These are phyloP conservation scores for Triplophysa siluroides DNA, from an alignment of 2,113 vertebrate genomes.

Conservation along the genomic window DNA sequence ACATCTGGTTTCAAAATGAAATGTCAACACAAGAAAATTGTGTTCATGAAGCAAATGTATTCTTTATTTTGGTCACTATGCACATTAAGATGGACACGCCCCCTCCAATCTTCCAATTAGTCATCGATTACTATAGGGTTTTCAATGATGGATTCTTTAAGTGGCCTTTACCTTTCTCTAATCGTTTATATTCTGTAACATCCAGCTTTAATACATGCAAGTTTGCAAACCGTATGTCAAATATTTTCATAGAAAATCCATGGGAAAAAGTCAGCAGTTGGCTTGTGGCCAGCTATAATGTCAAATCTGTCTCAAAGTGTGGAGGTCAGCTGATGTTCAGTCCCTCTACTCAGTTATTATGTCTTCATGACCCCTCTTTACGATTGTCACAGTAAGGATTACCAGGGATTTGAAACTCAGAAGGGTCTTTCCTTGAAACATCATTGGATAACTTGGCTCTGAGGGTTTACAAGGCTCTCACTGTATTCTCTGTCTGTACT, in stretches of 20 bases:
- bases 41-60: no score
- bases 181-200: no score
- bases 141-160: no score
- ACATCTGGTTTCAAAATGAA: no score
- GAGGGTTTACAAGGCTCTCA: not conserved
- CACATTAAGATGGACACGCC: no score
- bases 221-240: not conserved
- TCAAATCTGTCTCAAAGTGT: not conserved
- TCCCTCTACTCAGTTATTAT: not conserved
- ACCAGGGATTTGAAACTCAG: constrained; percentile 15
- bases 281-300: constrained; percentile 4
- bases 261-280: constrained; percentile 16
- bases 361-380: constrained; percentile 6
- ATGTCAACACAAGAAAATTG: no score
- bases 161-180: not conserved
- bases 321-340: not conserved
- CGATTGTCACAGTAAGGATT: not conserved
- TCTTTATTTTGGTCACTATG: no score
- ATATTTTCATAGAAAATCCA: constrained; percentile 1
- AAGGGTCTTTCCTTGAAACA: constrained; percentile 30
- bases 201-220: not conserved
- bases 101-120: no score
- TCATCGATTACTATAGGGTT: no score
- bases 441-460: constrained; percentile 36
- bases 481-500: not conserved